Evolutionary conservation across 1,140 invertebrate genomes (phyloP).

Genomic region (Magallana gigas): DNA sequence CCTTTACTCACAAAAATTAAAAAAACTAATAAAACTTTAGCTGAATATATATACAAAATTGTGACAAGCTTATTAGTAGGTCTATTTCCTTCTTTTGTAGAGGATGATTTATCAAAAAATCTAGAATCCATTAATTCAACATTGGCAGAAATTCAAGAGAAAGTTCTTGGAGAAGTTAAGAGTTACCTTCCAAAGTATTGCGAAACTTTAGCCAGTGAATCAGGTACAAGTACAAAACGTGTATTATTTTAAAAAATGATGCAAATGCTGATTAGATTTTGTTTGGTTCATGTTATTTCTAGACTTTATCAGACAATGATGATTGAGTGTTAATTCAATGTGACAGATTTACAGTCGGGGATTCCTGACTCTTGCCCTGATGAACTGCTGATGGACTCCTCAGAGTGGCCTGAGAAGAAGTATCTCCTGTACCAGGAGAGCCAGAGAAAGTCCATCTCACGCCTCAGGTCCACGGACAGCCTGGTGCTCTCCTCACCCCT

Average conservation of each 20-base stretch:
- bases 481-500: conserved; percentile 64
- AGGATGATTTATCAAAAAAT: neutral
- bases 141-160: neutral
- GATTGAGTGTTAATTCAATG: neutral
- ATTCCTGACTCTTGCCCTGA: neutral
- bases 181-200: neutral
- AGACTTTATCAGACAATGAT: too few species aligned
- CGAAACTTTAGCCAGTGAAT: neutral
- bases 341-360: neutral
- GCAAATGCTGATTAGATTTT: too few species aligned
- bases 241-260: too few species aligned
- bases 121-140: neutral
- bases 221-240: neutral
- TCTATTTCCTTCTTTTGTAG: neutral
- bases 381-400: conserved; percentile 40
- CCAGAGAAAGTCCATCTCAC: conserved; percentile 61
- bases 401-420: conserved; percentile 66
- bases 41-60: too few species aligned
- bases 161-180: neutral
- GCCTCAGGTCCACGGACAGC: conserved; percentile 66
- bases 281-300: too few species aligned
- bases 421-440: conserved; percentile 60
- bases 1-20: too few species aligned
- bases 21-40: too few species aligned
- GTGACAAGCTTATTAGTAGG: too few species aligned